A percentile compares a stretch with the other conserved stretches of the same genome.
These are phyloP conservation scores for Percopsis omiscomaycus DNA, from an alignment of 2,797 vertebrate genomes.

Conservation along the genomic window DNA sequence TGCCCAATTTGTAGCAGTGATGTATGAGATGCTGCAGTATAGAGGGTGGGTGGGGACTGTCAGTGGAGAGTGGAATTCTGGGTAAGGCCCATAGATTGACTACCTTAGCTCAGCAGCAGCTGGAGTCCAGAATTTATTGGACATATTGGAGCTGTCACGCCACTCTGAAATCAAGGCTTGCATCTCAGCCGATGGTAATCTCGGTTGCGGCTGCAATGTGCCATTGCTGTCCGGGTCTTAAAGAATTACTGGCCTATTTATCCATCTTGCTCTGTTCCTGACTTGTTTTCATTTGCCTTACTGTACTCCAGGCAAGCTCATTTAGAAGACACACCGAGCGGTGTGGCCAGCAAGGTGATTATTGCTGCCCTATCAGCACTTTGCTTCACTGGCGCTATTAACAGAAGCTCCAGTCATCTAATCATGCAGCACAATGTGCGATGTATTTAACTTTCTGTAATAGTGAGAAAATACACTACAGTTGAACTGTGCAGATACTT, in stretches of 20 bases:
- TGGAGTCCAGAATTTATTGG: conserved; percentile 45
- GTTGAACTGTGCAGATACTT: conserved; percentile 3
- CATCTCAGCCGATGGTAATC: conserved; percentile 35
- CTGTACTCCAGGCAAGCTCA: conserved; percentile 16
- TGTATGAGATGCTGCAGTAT: conserved; percentile 59
- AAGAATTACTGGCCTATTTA: conserved; percentile 28
- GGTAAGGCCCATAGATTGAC: conserved; percentile 60
- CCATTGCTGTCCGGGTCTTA: conserved; percentile 25
- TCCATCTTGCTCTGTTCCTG: conserved; percentile 23
- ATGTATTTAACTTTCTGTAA: conserved; percentile 8
- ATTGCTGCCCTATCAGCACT: conserved; percentile 36
- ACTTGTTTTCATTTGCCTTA: conserved; percentile 31
- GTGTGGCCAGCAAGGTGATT: conserved; percentile 38
- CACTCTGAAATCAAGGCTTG: conserved; percentile 42
- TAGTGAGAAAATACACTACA: conserved; percentile 8
- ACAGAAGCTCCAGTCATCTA: conserved; percentile 14
- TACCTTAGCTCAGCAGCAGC: conserved; percentile 52
- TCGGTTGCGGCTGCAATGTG: conserved; percentile 30
- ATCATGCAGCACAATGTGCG: conserved; percentile 8
- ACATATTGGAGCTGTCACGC: conserved; percentile 32
- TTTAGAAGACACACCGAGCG: conserved; percentile 20
- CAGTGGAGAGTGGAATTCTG: conserved; percentile 45
- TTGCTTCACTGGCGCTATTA: conserved; percentile 18
- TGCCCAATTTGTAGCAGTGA: conserved; percentile 60
- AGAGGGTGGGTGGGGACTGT: conserved; percentile 46